Evolutionary conservation across 2,113 vertebrate species (phyloP).

Genomic region (Seriola rivoliana): DNA sequence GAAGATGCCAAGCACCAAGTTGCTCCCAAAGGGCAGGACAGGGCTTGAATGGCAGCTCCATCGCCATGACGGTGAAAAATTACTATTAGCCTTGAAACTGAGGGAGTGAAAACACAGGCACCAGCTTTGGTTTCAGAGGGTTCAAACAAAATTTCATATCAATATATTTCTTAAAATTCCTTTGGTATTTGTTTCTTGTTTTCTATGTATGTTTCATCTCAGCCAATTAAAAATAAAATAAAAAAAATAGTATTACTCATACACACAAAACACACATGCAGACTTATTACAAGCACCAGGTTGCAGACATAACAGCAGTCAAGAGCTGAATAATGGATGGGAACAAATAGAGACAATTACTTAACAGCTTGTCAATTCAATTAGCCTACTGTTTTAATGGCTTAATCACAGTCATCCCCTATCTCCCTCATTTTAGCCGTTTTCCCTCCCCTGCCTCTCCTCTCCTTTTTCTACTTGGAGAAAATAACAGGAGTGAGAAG

Average conservation of each 20-base stretch:
- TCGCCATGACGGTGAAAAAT: neutral
- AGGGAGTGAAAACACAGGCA: neutral
- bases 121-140: neutral
- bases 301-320: conserved; percentile 59
- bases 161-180: neutral
- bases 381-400: conserved; percentile 64
- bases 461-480: conserved; percentile 17
- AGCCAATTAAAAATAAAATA: neutral
- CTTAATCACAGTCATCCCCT: conserved; percentile 57
- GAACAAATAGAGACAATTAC: conserved; percentile 64
- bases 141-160: neutral
- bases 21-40: neutral
- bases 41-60: neutral
- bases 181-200: neutral
- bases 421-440: conserved; percentile 8
- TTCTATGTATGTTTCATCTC: neutral
- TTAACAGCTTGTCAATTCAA: conserved; percentile 73
- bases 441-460: conserved; percentile 6
- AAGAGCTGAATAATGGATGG: conserved; percentile 57
- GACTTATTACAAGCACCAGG: conserved; percentile 22
- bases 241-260: neutral
- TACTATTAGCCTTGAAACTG: neutral
- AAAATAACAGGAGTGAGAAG: conserved; percentile 31
- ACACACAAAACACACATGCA: conserved; percentile 15
- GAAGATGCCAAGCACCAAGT: neutral